phyloP scores from a whole-genome alignment of 2,888 invertebrate species.

The Latrodectus hesperus region DNA sequence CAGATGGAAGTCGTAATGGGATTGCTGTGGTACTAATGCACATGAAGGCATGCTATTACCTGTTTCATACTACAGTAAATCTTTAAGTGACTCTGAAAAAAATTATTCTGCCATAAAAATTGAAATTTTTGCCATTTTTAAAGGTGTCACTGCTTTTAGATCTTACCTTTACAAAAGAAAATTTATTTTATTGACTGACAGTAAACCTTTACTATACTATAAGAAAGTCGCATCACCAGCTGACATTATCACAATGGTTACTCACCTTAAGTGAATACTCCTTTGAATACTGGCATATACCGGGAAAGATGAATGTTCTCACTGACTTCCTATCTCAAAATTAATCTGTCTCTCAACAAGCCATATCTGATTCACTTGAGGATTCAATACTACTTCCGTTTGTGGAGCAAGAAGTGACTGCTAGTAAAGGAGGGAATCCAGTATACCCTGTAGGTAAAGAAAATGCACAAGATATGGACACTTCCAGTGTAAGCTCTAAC shows the following conservation, averaged over 20 bases:
- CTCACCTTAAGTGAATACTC: neutral
- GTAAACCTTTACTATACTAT: conserved; percentile 7
- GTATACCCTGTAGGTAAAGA: neutral
- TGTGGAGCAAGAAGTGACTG: neutral
- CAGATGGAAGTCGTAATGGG: conserved; percentile 14
- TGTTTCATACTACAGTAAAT: conserved; percentile 15
- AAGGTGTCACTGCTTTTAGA: neutral
- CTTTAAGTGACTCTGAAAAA: neutral
- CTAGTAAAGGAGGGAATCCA: neutral
- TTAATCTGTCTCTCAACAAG: neutral
- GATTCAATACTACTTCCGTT: neutral
- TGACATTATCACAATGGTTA: neutral
- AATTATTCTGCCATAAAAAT: conserved; percentile 9
- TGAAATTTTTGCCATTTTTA: conserved; percentile 8
- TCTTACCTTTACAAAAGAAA: neutral
- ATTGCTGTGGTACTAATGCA: conserved; percentile 13
- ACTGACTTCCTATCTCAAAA: conserved; percentile 6
- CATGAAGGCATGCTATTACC: neutral
- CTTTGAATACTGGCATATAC: neutral
- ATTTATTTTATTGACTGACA: conserved; percentile 3
- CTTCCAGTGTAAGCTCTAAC: neutral
- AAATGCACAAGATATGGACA: neutral
- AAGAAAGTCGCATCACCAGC: neutral
- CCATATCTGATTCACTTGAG: neutral
- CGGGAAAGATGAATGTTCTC: neutral